These are phyloP conservation scores for Nephrotoma appendiculata DNA, from an alignment of 2,888 invertebrate genomes.

Conservation along the genomic window DNA sequence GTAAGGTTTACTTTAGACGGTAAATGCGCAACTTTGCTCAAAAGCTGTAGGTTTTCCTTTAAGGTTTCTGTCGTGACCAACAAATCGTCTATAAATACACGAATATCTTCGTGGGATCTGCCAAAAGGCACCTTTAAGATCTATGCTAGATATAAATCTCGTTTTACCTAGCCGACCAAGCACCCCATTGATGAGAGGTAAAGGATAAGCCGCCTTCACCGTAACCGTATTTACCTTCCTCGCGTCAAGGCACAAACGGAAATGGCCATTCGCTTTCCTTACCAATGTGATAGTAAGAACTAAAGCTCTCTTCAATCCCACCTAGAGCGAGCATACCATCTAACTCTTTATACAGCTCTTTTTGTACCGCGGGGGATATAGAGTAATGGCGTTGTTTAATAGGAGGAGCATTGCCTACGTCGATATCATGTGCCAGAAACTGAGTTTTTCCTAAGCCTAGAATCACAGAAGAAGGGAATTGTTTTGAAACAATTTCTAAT, in stretches of 20 bases:
- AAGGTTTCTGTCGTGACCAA: background rate
- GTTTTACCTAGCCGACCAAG: too few relatives aligned
- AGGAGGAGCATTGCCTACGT: conserved; percentile 11
- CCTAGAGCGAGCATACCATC: conserved; percentile 18
- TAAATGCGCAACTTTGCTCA: background rate
- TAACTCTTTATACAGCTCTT: conserved; percentile 16
- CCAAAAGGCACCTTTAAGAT: too few relatives aligned
- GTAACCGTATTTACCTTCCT: conserved; percentile 16
- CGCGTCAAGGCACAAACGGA: conserved; percentile 16
- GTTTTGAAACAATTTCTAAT: too few relatives aligned
- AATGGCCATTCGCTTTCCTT: conserved; percentile 12
- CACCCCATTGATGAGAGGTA: conserved; percentile 15
- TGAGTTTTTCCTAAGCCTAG: background rate
- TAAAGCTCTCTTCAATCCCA: too few relatives aligned
- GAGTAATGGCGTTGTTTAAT: conserved; percentile 14
- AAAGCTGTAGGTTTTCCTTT: background rate
- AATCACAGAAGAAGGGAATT: too few relatives aligned
- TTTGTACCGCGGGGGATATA: conserved; percentile 13
- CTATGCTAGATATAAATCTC: too few relatives aligned
- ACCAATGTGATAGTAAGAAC: conserved; percentile 15
- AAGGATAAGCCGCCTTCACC: conserved; percentile 16
- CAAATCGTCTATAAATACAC: background rate
- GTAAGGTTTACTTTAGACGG: background rate
- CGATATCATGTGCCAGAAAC: conserved; percentile 11
- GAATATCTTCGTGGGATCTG: conserved; percentile 3